Conservation (phyloP, 2,888 invertebrate genomes). For the Aporophyla nigra region DNA sequence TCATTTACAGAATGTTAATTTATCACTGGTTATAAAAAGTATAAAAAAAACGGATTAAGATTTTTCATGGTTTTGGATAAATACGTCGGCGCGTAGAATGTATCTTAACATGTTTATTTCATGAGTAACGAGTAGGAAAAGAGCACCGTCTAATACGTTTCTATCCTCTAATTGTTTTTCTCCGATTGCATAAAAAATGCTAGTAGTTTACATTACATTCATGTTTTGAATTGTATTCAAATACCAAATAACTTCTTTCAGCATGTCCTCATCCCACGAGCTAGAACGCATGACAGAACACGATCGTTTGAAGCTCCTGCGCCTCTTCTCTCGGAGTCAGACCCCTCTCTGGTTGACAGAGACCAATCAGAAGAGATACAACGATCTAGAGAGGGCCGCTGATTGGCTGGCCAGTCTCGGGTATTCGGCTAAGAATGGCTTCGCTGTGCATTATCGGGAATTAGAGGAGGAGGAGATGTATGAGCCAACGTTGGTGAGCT, state of each 20-base stretch:
- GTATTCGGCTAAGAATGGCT: conserved; percentile 93
- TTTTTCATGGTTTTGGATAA: too few species aligned
- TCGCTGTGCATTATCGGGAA: conserved; percentile 93
- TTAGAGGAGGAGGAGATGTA: conserved; percentile 91
- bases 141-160: too few species aligned
- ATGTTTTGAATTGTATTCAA: background rate
- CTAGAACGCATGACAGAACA: conserved; percentile 80
- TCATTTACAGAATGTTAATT: too few species aligned
- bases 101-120: background rate
- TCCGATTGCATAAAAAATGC: too few species aligned
- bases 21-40: too few species aligned
- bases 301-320: conserved; percentile 78
- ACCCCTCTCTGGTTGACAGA: conserved; percentile 86
- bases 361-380: conserved; percentile 61
- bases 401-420: conserved; percentile 94
- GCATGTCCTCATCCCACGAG: conserved; percentile 83
- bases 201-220: background rate
- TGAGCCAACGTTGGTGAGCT: conserved; percentile 92
- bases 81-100: too few species aligned
- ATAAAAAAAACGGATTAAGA: too few species aligned
- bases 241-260: conserved; percentile 58
- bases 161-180: too few species aligned
- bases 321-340: conserved; percentile 74
- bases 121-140: too few species aligned
- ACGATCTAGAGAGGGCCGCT: conserved; percentile 91